Conservation (phyloP, 2,888 invertebrate genomes). For the Apamea monoglypha region DNA sequence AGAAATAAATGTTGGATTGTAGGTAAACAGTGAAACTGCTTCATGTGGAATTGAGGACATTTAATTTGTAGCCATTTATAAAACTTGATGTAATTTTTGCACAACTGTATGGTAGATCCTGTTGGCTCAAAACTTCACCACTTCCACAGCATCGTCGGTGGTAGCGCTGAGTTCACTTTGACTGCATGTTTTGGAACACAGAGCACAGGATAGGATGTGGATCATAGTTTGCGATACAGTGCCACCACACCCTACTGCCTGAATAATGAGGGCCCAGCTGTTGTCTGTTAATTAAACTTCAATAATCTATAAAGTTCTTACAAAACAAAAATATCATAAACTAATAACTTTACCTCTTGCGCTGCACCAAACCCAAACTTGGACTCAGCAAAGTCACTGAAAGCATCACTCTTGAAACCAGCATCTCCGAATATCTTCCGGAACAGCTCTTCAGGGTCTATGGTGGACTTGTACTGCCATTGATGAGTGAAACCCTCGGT, state of each 20-base stretch:
- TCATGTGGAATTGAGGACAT: background rate
- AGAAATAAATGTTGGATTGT: background rate
- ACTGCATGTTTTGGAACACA: background rate
- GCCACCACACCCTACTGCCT: background rate
- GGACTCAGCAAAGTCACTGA: conserved; percentile 97
- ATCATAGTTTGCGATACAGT: background rate
- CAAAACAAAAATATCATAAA: background rate
- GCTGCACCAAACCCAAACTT: conserved; percentile 97
- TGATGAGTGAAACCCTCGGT: conserved; percentile 92
- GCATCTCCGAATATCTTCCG: conserved; percentile 98
- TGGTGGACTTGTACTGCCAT: conserved; percentile 96
- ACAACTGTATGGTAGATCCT: background rate
- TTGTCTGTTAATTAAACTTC: background rate
- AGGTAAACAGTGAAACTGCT: background rate
- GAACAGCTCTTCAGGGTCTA: conserved; percentile 99
- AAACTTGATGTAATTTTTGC: background rate
- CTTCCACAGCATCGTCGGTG: background rate
- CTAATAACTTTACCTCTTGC: conserved; percentile 92
- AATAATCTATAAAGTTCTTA: background rate
- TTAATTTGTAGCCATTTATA: background rate
- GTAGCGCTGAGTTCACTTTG: background rate
- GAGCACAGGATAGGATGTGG: background rate
- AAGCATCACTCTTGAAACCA: conserved; percentile 92
- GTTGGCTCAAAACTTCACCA: too few species aligned
- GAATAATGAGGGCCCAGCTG: background rate